Percentiles rank a stretch among this genome's conserved stretches.
Evolutionary conservation across 2,888 invertebrate species (phyloP).

Genomic region (Terebella lapidaria): DNA sequence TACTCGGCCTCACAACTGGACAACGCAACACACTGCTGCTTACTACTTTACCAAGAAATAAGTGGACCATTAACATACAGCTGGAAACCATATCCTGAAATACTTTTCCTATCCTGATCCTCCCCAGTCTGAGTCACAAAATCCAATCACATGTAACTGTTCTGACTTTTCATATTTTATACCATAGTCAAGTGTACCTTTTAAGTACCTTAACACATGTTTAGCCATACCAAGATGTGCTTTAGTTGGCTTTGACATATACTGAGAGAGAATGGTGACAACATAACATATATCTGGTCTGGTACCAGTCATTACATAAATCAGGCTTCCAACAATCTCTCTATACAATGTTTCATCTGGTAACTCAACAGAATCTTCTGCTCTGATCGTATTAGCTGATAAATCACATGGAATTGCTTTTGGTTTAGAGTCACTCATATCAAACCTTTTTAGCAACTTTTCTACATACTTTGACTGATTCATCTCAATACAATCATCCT

Average conservation of each 20-base stretch:
- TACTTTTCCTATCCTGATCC: slow-evolving; percentile 12
- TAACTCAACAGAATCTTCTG: not conserved
- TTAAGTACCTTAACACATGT: not conserved
- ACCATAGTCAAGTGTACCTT: slow-evolving; percentile 1
- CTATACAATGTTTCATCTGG: not conserved
- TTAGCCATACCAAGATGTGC: not conserved
- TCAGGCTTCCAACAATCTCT: slow-evolving; percentile 5
- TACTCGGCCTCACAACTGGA: slow-evolving; percentile 22
- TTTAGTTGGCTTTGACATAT: not conserved
- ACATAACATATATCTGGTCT: not conserved
- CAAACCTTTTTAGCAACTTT: not conserved
- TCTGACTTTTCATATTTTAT: not conserved
- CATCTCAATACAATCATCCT: not conserved
- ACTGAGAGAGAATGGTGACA: not conserved
- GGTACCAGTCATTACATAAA: slow-evolving; percentile 4
- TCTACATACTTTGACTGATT: slow-evolving; percentile 2
- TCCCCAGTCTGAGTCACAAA: not conserved
- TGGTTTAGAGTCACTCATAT: slow-evolving; percentile 1
- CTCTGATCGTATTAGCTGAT: not conserved
- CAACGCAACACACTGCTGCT: slow-evolving; percentile 16
- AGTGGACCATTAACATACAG: slow-evolving; percentile 7
- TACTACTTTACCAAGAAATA: slow-evolving; percentile 18
- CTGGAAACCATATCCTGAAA: slow-evolving; percentile 13
- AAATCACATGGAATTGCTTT: not conserved
- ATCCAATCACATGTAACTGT: not conserved